phyloP scores from a whole-genome alignment of 2,888 invertebrate genomes.

The Tillus elongatus region DNA sequence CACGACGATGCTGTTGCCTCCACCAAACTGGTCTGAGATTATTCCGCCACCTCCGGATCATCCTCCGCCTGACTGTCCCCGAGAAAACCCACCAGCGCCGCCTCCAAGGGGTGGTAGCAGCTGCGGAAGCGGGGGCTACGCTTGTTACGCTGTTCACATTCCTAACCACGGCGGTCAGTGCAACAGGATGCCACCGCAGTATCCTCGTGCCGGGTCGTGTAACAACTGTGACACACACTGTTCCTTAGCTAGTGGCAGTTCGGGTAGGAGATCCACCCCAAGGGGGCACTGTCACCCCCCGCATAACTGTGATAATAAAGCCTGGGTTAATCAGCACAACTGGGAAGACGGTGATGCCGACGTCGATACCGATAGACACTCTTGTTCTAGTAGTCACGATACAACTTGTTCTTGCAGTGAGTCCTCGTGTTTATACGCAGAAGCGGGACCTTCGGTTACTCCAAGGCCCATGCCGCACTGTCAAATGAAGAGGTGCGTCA shows the following conservation, averaged over 20 bases:
- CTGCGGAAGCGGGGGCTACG: conserved; percentile 37
- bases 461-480: conserved; percentile 28
- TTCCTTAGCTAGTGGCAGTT: conserved; percentile 38
- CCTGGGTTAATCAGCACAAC: conserved; percentile 33
- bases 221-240: conserved; percentile 38
- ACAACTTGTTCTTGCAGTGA: conserved; percentile 56
- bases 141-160: conserved; percentile 39
- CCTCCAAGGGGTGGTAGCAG: conserved; percentile 37
- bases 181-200: conserved; percentile 24
- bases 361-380: conserved; percentile 43
- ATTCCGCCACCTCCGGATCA: conserved; percentile 53
- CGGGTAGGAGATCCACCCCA: conserved; percentile 33
- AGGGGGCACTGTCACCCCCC: conserved; percentile 33
- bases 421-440: conserved; percentile 53
- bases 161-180: conserved; percentile 29
- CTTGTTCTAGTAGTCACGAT: conserved; percentile 46
- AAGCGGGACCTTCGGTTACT: conserved; percentile 43
- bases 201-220: conserved; percentile 31
- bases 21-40: conserved; percentile 51
- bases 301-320: conserved; percentile 37
- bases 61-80: conserved; percentile 48
- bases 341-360: conserved; percentile 42
- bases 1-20: conserved; percentile 59
- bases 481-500: conserved; percentile 29
- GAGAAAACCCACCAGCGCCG: conserved; percentile 35